Evolutionary conservation across 2,888 invertebrate genomes (phyloP).

Genomic region (Petrolisthes cinctipes): DNA sequence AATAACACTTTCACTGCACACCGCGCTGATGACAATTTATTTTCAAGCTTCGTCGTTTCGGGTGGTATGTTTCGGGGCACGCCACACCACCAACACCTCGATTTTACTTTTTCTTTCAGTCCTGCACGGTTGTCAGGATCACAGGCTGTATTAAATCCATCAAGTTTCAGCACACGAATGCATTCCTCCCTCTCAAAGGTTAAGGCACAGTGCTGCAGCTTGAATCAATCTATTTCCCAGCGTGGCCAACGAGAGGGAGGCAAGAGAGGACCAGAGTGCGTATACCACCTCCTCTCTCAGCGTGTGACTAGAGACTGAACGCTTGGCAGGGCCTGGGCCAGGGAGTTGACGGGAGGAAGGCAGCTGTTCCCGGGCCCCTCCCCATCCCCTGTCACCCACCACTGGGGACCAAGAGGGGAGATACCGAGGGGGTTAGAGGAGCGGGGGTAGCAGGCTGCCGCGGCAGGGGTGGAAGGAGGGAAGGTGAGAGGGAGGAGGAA

Average conservation of each 20-base stretch:
- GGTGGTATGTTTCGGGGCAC: background rate
- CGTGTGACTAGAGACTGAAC: constrained; percentile 56
- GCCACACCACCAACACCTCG: too few relatives aligned
- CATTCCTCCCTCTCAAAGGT: constrained; percentile 20
- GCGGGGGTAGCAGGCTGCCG: background rate
- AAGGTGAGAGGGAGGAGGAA: background rate
- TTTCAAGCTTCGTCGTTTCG: background rate
- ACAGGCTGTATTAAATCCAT: background rate
- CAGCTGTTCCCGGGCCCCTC: constrained; percentile 27
- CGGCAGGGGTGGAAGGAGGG: constrained; percentile 3
- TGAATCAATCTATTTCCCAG: background rate
- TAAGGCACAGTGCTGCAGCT: background rate
- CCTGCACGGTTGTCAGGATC: background rate
- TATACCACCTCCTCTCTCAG: background rate
- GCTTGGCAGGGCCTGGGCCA: background rate
- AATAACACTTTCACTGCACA: constrained; percentile 8
- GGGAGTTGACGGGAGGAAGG: constrained; percentile 21
- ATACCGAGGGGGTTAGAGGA: background rate
- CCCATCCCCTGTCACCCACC: background rate
- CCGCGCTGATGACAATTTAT: background rate
- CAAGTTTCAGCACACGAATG: background rate
- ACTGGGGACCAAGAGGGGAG: background rate
- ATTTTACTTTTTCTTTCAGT: background rate
- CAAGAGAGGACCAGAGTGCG: background rate
- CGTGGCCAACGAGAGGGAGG: constrained; percentile 12